Base-by-base conservation (phyloP, 2,113 vertebrate species). In the Rhipidura dahli region DNA sequence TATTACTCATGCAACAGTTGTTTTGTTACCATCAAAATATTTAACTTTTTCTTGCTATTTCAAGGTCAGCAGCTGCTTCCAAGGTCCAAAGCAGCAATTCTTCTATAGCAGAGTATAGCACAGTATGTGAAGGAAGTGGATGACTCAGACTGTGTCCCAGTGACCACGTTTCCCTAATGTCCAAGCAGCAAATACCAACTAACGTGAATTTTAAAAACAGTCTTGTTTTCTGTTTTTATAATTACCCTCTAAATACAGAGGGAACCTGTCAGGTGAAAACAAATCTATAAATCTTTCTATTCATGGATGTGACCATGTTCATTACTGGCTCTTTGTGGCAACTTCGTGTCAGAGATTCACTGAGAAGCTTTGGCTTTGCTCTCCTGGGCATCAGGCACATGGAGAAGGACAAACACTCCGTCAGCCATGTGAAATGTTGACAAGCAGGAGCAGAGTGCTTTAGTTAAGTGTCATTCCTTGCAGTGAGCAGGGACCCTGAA, bases 1-100 rank as follows among this genome's bases (percentile, higher is more conserved):
- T 73, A 57, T 92, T 94, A 96, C 90, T 94, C 94, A 91, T 28
- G 57, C 51, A 76, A 54, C 23, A 89, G 59, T 91, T 92, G 73
- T 53, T 91, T 68, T 87, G 56, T 93, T 94, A 81, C 72, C 49
- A 63, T 30, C 75, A 60, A 93, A 94, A 89, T 88, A 93, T 87
- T 93, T 92, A 92, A 83, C 57, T 49, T 95, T 94, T 77, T 87
- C 84, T 13, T 87, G 49, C 76, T 91, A 85, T 86, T 83, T 80
- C 79, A 93, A 94, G 85, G 90, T 68, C 56, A 53, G 50, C 76
- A 57, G 37, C 75, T 70, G 54, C 56, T 95, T 86, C 45, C 50
- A 66, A 86, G 39, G 63, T 83, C 65, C 10, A 7, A 66, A 83
- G 50, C 68, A 93, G 39, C 71, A 66, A 59, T 91, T 93, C 47